Evolutionary conservation across 2,797 vertebrate genomes (phyloP).

Genomic region (Toxotes lorentzi): DNA sequence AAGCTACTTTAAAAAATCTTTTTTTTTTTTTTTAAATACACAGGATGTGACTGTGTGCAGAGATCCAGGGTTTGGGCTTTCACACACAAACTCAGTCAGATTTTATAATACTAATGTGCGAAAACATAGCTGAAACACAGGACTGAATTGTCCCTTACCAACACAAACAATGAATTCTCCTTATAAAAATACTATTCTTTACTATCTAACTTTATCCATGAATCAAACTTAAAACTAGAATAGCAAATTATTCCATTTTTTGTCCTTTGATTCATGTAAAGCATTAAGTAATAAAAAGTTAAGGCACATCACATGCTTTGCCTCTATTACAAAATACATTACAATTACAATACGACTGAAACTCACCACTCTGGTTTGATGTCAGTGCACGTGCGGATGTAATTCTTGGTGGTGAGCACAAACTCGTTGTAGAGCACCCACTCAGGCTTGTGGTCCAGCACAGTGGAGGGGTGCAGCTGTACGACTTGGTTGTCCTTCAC

Average conservation of each 20-base stretch:
- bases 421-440: slow-evolving; percentile 99
- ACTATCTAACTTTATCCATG: too few species aligned
- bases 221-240: too few species aligned
- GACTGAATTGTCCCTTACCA: too few species aligned
- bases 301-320: neutral
- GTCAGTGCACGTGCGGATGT: slow-evolving; percentile 98
- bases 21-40: neutral
- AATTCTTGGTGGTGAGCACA: slow-evolving; percentile 98
- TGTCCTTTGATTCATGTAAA: neutral
- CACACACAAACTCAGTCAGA: neutral
- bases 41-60: neutral
- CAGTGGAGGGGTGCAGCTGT: slow-evolving; percentile 97
- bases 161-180: too few species aligned
- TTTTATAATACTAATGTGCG: neutral
- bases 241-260: too few species aligned
- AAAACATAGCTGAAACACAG: too few species aligned
- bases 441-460: slow-evolving; percentile 98
- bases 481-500: slow-evolving; percentile 99
- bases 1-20: neutral
- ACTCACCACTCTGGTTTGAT: slow-evolving; percentile 98
- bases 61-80: neutral
- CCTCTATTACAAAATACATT: neutral
- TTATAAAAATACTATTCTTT: too few species aligned
- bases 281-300: neutral
- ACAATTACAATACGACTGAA: neutral